Conservation (phyloP, 2,113 vertebrate species). For the Melanostigma gelatinosum region DNA sequence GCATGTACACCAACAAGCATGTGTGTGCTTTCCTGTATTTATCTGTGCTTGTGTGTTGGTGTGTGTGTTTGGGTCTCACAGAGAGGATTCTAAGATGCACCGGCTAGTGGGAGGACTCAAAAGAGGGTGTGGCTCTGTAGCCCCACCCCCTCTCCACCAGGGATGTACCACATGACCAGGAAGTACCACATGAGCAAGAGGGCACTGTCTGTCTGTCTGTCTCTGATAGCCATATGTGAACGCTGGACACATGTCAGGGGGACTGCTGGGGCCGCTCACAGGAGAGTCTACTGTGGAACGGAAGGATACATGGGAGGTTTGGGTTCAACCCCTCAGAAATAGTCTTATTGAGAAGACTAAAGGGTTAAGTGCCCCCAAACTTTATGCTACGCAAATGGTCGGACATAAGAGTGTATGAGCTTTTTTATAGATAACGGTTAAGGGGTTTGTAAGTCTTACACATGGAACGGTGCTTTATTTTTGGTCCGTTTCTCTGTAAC, state of each 20-base stretch:
- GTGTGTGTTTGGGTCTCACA: constrained; percentile 36
- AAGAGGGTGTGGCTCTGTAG: constrained; percentile 31
- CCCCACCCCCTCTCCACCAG: constrained; percentile 42
- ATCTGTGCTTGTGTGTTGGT: constrained; percentile 32
- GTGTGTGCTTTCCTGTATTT: constrained; percentile 48
- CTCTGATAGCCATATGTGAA: constrained; percentile 38
- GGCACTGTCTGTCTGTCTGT: constrained; percentile 25
- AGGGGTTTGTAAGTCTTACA: background rate
- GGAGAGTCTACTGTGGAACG: background rate
- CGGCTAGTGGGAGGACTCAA: constrained; percentile 31
- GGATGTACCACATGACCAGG: constrained; percentile 51
- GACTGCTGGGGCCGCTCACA: constrained; percentile 11
- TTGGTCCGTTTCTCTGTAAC: background rate
- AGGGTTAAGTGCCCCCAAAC: background rate
- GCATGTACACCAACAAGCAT: constrained; percentile 29
- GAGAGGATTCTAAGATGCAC: constrained; percentile 42
- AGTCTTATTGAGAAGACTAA: background rate
- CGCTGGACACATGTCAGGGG: background rate
- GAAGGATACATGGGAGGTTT: background rate
- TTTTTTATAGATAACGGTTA: constrained; percentile 4
- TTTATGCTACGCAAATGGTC: background rate
- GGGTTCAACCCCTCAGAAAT: background rate
- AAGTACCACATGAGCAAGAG: constrained; percentile 38
- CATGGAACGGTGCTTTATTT: background rate
- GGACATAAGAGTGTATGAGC: no score